Evolutionary conservation across 2,113 vertebrate genomes (phyloP).

Genomic region (Pavo muticus): DNA sequence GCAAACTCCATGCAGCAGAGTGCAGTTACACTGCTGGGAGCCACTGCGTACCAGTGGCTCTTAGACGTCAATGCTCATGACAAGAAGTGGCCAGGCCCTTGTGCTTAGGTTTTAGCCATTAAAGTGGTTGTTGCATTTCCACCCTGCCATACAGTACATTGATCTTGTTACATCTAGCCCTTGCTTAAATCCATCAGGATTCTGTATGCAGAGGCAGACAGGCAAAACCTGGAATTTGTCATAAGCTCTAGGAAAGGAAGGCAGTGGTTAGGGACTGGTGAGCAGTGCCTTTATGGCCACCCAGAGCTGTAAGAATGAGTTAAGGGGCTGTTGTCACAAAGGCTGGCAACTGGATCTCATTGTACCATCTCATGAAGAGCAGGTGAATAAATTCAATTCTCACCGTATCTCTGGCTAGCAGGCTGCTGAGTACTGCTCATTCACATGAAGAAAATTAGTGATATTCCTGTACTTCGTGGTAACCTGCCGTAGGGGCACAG

Average conservation of each 20-base stretch:
- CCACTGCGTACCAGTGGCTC: background rate
- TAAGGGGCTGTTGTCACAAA: slow-evolving; percentile 1
- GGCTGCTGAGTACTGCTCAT: background rate
- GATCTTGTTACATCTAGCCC: slow-evolving; percentile 50
- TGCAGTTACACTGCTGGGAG: background rate
- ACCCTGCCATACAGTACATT: background rate
- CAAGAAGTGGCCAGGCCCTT: background rate
- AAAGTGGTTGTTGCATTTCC: slow-evolving; percentile 25
- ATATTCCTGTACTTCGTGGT: background rate
- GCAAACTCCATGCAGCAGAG: background rate
- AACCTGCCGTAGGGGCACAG: background rate
- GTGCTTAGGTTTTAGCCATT: background rate
- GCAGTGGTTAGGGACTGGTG: background rate
- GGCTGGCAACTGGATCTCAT: background rate
- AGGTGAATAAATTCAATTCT: background rate
- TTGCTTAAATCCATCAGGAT: slow-evolving; percentile 50
- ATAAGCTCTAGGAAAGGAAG: background rate
- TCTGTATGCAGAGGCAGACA: slow-evolving; percentile 30
- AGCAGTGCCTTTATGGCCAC: background rate
- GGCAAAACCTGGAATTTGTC: slow-evolving; percentile 45
- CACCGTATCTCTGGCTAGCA: background rate
- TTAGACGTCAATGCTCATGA: background rate
- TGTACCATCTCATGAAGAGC: background rate
- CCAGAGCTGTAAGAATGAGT: background rate
- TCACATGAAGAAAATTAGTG: background rate